Evolutionary conservation across 2,113 vertebrate genomes (phyloP).

Genomic region (Apeltes quadracus): DNA sequence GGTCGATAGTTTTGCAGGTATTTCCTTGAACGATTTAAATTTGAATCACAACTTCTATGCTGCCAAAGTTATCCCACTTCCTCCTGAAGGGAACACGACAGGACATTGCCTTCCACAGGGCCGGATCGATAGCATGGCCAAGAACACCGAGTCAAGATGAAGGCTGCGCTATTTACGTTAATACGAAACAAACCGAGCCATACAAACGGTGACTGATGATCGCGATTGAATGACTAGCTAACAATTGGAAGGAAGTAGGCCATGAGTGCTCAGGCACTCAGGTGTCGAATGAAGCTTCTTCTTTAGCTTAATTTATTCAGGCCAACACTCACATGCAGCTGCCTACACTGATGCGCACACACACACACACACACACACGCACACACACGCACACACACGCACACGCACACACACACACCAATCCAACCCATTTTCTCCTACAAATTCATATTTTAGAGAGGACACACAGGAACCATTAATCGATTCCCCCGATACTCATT

Average conservation of each 20-base stretch:
- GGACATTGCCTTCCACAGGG: too few species aligned
- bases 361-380: constrained; percentile 24
- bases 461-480: constrained; percentile 51
- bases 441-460: constrained; percentile 53
- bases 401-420: constrained; percentile 21
- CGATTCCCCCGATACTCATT: constrained; percentile 32
- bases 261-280: constrained; percentile 44
- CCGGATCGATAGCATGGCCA: not conserved
- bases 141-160: not conserved
- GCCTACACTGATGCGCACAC: not conserved
- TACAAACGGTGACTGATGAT: constrained; percentile 15
- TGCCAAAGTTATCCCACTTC: not conserved
- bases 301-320: constrained; percentile 59
- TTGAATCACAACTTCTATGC: not conserved
- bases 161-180: not conserved
- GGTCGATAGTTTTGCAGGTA: not conserved
- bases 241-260: too few species aligned
- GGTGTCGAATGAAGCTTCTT: constrained; percentile 60
- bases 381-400: constrained; percentile 23
- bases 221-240: constrained; percentile 14
- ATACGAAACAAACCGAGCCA: not conserved
- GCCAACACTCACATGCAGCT: constrained; percentile 44
- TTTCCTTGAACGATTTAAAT: not conserved
- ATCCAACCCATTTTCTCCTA: constrained; percentile 54
- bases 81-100: not conserved